Conservation (phyloP, 2,797 vertebrate species). For the Clamator glandarius region DNA sequence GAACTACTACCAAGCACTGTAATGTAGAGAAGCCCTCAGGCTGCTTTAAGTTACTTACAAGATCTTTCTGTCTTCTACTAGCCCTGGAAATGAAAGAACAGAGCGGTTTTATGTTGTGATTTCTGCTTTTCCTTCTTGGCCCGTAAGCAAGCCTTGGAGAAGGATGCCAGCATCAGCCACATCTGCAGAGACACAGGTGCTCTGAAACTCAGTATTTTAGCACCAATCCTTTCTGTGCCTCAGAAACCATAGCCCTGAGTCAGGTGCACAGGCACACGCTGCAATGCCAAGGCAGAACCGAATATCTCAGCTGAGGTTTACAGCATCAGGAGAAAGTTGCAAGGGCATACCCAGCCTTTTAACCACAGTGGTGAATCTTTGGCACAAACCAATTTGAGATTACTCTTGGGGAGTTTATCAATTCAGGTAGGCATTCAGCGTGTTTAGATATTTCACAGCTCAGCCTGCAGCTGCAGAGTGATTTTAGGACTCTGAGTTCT, state of each 20-base stretch:
- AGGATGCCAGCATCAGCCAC: not conserved
- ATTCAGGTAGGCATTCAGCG: too few species aligned
- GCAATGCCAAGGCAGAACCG: not conserved
- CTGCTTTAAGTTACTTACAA: not conserved
- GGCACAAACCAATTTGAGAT: too few species aligned
- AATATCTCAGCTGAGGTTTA: not conserved
- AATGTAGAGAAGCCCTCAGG: not conserved
- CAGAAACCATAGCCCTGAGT: not conserved
- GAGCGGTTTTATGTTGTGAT: not conserved
- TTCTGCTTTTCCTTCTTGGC: not conserved
- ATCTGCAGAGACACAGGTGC: not conserved
- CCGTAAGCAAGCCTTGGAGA: not conserved
- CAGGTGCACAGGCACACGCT: not conserved
- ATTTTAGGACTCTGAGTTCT: fast-evolving
- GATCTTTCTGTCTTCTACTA: not conserved
- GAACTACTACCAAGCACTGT: not conserved
- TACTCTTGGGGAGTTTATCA: too few species aligned
- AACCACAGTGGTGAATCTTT: too few species aligned
- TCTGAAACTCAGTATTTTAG: not conserved
- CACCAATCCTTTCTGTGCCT: not conserved
- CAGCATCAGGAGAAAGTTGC: not conserved
- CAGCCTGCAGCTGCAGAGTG: too few species aligned
- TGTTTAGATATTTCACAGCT: too few species aligned
- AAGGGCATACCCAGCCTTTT: not conserved
- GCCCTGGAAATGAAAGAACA: not conserved